Base-by-base conservation (phyloP, 1,140 invertebrate genomes). In the Dinoponera quadriceps region DNA sequence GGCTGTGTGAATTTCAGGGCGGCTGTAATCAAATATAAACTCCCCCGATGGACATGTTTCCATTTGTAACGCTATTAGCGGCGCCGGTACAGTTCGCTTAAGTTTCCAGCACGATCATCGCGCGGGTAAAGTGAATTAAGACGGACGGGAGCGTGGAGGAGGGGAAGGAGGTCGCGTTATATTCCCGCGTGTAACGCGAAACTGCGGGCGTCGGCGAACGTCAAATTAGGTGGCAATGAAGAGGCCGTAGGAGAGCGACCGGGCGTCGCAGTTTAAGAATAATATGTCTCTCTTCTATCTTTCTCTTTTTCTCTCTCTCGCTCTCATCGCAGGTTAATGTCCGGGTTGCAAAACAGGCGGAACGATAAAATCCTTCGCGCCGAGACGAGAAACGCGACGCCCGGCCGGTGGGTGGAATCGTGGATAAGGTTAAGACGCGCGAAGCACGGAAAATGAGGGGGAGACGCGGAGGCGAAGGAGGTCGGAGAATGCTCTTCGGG, bases 371-470 rank as follows among this genome's bases (percentile, higher is more conserved):
- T 81, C 54, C 49, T 77, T 49, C 48, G 65, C 62, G 60, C 49
- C 84, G 84, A 82, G 85, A 87, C 82, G 87, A 81, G 82, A 63
- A 69, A 59, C 55, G 54, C 71, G 14, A 77, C 66, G n/a, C 29
- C 14, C 55, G 65, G 33, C 27, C 44, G 68, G n/a, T 29, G 81
- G 63, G 25, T 22, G 25, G 29, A 65, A 63, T 51, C 69, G 27
- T 20, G 85, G 57, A 88, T 82, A 78, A 82, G 83, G 33, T 59
- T 75, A 78, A 65, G 59, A 77, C 72, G 54, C 84, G 86, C 75
- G 86, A 75, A 72, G 57, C 88, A 65, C 81, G 85, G 89, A 88
- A 88, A 88, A 88, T 80, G 88, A 90, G 86, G 33, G 33, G 7
- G 38, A 44, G 38, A 44, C 7, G 38, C 38, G 38, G 9, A 83